Base-by-base conservation (phyloP, 1,140 invertebrate genomes). In the Drosophila bipectinata region DNA sequence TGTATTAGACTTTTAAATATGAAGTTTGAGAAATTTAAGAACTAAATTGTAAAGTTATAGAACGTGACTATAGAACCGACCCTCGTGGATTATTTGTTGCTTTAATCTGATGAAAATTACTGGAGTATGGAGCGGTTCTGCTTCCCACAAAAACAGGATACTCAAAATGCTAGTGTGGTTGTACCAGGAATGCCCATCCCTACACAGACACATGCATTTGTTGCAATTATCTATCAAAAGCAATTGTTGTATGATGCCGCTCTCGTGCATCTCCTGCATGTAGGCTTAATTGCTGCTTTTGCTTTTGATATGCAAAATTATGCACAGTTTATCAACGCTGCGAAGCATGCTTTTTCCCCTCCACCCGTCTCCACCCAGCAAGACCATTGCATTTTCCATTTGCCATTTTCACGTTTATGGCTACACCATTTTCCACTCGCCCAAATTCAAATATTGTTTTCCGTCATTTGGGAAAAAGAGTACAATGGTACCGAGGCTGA, bases 231-330 rank as follows among this genome's bases (percentile, higher is more conserved):
- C 82, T 72, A 81, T 82, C 74, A 78, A 74, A 61, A 52, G 77
- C 84, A 81, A 75, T 84, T 84, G 80, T 71, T 63, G 64, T 68
- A 53, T n/a, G 54, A 60, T 64, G 77, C 69, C 48, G 56, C 55
- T 73, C 54, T 44, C 52, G 62, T 45, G 55, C 53, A 68, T 84
- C 74, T 48, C 58, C 68, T 79, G 57, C 24, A 61, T 80, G 77
- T 62, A 77, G 62, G 77, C 72, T 85, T 87, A 85, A 85, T 85
- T 85, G 82, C 78, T 81, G 77, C 73, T 69, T 66, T 85, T 84
- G 72, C 77, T 80, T 81, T 80, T 87, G 78, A 85, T 81, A 87
- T 85, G 82, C 78, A 87, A 87, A 85, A 85, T 85, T 82, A 77
- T 87, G 78, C 82, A 78, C 74, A 78, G 78, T 87, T 75, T 82